A percentile compares a stretch with the other conserved stretches of the same genome.
Conservation (phyloP, 2,888 invertebrate species). For the Eristalis arbustorum region DNA sequence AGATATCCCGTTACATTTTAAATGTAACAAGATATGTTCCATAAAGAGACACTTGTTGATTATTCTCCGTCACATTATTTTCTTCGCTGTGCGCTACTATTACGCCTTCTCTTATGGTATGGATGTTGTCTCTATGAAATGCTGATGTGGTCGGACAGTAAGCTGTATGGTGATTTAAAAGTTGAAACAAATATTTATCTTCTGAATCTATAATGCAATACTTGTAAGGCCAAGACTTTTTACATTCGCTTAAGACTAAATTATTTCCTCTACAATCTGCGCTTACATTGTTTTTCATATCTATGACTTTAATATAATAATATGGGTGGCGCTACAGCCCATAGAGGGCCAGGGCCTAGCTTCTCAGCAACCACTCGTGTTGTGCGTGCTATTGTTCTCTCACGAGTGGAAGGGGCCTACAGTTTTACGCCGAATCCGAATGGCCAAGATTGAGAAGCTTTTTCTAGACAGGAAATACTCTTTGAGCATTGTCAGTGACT, state of each 20-base stretch:
- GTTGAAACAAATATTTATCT: conserved; percentile 4
- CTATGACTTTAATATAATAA: neutral
- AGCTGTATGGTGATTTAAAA: conserved; percentile 7
- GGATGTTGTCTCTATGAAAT: conserved; percentile 2
- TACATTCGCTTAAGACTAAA: neutral
- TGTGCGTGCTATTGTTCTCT: too few species aligned
- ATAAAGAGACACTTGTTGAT: conserved; percentile 9
- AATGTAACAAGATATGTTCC: conserved; percentile 14
- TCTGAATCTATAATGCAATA: conserved; percentile 8
- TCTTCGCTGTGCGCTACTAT: neutral
- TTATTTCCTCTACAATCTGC: conserved; percentile 7
- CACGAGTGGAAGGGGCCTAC: too few species aligned
- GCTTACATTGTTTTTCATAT: too few species aligned
- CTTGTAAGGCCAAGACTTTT: neutral
- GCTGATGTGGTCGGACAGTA: neutral
- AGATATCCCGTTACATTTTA: neutral
- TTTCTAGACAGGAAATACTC: too few species aligned
- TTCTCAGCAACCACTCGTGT: too few species aligned
- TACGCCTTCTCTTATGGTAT: neutral
- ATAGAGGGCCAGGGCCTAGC: too few species aligned
- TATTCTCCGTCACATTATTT: neutral
- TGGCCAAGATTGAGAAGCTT: too few species aligned
- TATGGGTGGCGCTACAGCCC: too few species aligned
- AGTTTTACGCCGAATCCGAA: too few species aligned
- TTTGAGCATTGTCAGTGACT: too few species aligned